Conservation (phyloP, 2,888 invertebrate species). For the Spialia ferax region DNA sequence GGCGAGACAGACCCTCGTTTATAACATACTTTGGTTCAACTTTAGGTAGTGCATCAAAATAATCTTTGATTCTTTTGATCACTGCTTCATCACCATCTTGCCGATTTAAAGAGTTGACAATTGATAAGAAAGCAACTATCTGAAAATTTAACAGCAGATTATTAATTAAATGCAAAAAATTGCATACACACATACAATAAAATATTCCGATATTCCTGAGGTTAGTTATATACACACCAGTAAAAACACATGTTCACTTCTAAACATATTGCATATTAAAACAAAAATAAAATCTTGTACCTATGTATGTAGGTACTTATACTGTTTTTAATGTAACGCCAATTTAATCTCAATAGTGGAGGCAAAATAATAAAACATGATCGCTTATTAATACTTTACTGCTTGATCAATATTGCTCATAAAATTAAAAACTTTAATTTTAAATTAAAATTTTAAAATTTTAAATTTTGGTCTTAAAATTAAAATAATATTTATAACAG, state of each 20-base stretch:
- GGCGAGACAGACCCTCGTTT: conserved; percentile 63
- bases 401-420: no score
- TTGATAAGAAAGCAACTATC: conserved; percentile 28
- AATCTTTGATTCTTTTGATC: conserved; percentile 58
- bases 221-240: not conserved
- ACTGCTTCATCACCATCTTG: conserved; percentile 52
- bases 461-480: conserved; percentile 9
- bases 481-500: conserved; percentile 5
- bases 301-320: not conserved
- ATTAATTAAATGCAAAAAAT: no score
- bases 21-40: conserved; percentile 65
- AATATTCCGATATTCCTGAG: not conserved
- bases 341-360: not conserved
- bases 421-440: no score
- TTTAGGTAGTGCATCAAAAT: conserved; percentile 65
- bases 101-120: conserved; percentile 51
- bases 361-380: not conserved
- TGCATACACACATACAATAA: no score
- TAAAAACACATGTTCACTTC: not conserved
- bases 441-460: no score
- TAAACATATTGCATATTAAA: not conserved
- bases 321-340: not conserved
- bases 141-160: conserved; percentile 7
- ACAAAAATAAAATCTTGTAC: not conserved
- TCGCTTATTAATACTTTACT: conserved; percentile 2